Base-by-base conservation (phyloP, 2,888 invertebrate genomes). In the Ptychoptera albimana region DNA sequence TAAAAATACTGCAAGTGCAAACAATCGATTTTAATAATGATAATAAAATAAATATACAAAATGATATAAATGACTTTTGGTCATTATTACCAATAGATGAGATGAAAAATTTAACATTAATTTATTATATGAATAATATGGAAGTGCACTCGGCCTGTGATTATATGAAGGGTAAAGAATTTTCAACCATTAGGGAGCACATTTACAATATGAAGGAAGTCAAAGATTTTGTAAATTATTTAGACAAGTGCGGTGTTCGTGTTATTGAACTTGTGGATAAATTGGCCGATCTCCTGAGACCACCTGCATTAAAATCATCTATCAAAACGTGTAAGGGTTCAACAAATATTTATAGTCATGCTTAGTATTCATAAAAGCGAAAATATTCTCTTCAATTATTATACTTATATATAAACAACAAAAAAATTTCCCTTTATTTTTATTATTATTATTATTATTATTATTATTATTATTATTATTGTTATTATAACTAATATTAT, bases 1-100 rank as follows among this genome's bases (percentile, higher is more conserved):
- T 23, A 23, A 23, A 23, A 23, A 23, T 23, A 23, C 23, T 23
- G 3, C 23, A 23, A 23, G 23, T 23, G 23, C 23, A 23, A 7
- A 23, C 23, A 7, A 23, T 23, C 23, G 23, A 23, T 23, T 23
- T 23, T 23, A 23, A 23, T 23, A 23, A 23, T 23, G 23, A 23
- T 23, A 23, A 23, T 23, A 32, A 32, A 32, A n/a, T 11, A 32
- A 32, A 32, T 11, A 7, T 52, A n/a, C 51, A 60, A 13, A 51
- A 61, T 39, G 60, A 64, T 45, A 55, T 64, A 53, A 57, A 57
- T 46, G 58, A 55, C 38, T 64, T 64, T 50, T 49, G 63, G 35
- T 51, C 52, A 1, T 44, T 64, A 44, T 58, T 64, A 48, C 61
- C 64, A 5, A 50, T 51, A 10, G 48, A 48, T 2, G 55, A 60